Conservation (phyloP, 2,888 invertebrate genomes). For the Andrena marginata region DNA sequence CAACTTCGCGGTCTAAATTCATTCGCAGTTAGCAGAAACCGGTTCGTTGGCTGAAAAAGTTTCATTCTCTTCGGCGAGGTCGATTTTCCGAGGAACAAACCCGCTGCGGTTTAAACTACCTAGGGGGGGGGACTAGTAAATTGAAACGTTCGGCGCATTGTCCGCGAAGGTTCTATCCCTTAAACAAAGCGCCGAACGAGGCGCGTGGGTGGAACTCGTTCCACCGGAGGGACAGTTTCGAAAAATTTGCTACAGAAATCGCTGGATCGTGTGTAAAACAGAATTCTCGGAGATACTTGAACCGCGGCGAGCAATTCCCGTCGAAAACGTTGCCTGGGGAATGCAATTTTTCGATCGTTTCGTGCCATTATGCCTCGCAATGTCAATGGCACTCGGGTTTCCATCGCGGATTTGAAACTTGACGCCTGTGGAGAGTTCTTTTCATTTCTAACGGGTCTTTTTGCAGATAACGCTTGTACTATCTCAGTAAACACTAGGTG, state of each 20-base stretch:
- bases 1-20: constrained; percentile 22
- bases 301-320: background rate
- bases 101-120: background rate
- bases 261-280: constrained; percentile 3
- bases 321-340: background rate
- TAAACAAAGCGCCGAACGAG: constrained; percentile 11
- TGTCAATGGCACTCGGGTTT: constrained; percentile 12
- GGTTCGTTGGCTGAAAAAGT: constrained; percentile 35
- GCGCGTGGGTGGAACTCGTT: constrained; percentile 40
- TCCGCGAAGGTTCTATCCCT: constrained; percentile 17
- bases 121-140: too few relatives aligned
- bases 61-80: constrained; percentile 33
- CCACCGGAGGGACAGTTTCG: background rate
- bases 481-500: background rate
- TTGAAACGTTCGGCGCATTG: constrained; percentile 19
- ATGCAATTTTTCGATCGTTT: background rate
- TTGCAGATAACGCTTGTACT: background rate
- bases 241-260: constrained; percentile 15
- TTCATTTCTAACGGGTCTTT: too few relatives aligned
- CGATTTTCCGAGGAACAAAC: constrained; percentile 31
- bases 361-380: background rate
- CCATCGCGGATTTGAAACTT: background rate
- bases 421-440: background rate
- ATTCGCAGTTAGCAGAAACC: constrained; percentile 41
- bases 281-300: constrained; percentile 14